phyloP scores from a whole-genome alignment of 2,888 invertebrate species.

The Hirtodrosophila histrioides region DNA sequence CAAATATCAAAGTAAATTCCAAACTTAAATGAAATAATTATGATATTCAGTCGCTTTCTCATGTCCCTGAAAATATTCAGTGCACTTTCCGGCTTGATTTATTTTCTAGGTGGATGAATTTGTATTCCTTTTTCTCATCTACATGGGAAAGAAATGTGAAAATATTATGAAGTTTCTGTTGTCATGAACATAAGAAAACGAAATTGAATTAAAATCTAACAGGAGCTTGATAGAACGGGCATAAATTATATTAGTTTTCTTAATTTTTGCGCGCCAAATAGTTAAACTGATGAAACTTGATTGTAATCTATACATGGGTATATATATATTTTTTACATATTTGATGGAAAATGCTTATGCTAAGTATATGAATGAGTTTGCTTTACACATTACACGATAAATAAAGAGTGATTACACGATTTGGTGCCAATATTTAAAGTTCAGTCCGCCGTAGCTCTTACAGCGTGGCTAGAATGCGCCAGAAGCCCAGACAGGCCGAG shows the following conservation, averaged over 20 bases:
- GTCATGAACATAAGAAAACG: too few relatives aligned
- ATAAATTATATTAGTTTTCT: not conserved
- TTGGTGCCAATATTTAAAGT: conserved; percentile 3
- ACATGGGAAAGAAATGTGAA: too few relatives aligned
- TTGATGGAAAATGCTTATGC: conserved; percentile 16
- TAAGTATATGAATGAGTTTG: conserved; percentile 7
- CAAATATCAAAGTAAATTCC: not conserved
- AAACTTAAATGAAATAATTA: too few relatives aligned
- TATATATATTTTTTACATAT: conserved; percentile 15
- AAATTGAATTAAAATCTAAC: too few relatives aligned
- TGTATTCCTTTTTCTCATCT: too few relatives aligned
- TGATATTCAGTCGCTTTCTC: too few relatives aligned
- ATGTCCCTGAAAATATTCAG: too few relatives aligned
- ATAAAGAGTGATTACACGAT: conserved; percentile 4
- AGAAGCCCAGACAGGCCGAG: conserved; percentile 95
- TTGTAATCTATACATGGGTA: not conserved
- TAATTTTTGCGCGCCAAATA: not conserved
- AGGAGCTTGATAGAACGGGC: too few relatives aligned
- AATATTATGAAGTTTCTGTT: too few relatives aligned
- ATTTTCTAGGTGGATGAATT: too few relatives aligned
- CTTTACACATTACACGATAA: conserved; percentile 11
- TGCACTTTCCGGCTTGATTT: too few relatives aligned
- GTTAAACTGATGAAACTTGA: conserved; percentile 1
- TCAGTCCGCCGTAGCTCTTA: conserved; percentile 85
- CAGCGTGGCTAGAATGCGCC: conserved; percentile 95